Evolutionary conservation across 2,797 vertebrate genomes (phyloP), one percentile per base, ranked within the genome.

Genomic region (Molossus alvarezi): DNA sequence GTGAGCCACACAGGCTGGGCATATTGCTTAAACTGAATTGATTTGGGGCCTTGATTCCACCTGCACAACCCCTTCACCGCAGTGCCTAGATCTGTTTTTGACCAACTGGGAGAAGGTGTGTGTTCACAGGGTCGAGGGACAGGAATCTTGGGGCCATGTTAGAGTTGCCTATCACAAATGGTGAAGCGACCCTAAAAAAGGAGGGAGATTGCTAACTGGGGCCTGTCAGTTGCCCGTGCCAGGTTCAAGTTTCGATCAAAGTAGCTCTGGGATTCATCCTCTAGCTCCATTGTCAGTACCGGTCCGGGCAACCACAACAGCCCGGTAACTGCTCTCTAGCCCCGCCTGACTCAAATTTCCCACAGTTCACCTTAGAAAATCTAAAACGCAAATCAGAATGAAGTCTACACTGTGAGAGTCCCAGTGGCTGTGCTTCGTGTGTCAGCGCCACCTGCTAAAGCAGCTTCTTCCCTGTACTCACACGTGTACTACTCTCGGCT

Each of bases 261-360:
- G 92, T 75, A 96, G 89, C 91, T 83, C 77, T 94, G 89, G 73
- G 75, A 84, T 83, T 71, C 79, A 58, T 60, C 72, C 58, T 77
- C 73, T 10, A 41, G 20, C 51, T 88, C 62, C 58, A 12, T 13
- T 60, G 65, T 41, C 94, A 71, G 45, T 29, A 14, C n/a, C n/a
- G 21, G 77, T 60, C 64, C 65, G n/a, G 62, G 29, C 57, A 45
- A 64, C 23, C 67, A 7, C 15, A 55, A 90, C 9, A 91, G n/a
- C 51, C 17, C 21, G 55, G 27, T 69, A 23, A 72, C 48, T 91
- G 69, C 41, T 72, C 64, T 94, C 75, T 83, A 86, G 58, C 21
- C n/a, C 33, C 58, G 71, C 65, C 23, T 92, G 65, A 37, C 37
- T 76, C 18, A 45, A 69, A 67, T 83, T 58, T 84, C 84, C 60